phyloP scores from a whole-genome alignment of 2,113 vertebrate species.

The Hyperopisus bebe region DNA sequence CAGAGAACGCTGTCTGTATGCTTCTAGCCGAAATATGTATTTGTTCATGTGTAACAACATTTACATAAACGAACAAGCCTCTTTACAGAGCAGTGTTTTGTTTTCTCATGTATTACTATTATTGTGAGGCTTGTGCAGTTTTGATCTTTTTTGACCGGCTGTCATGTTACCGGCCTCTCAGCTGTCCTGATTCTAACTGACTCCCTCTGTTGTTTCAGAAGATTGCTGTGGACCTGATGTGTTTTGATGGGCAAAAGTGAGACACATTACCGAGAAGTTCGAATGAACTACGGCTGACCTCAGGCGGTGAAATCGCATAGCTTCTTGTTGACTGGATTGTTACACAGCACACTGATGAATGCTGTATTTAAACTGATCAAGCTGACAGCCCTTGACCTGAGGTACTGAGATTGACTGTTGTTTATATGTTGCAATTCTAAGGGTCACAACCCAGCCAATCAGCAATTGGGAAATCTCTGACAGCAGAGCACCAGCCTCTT shows the following conservation, averaged over 20 bases:
- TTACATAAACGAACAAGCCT: neutral
- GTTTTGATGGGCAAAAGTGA: neutral
- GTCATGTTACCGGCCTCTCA: neutral
- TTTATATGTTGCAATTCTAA: neutral
- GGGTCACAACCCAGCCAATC: neutral
- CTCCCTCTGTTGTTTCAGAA: slow-evolving; percentile 11
- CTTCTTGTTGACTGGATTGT: neutral
- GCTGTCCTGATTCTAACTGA: slow-evolving; percentile 20
- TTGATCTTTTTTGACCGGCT: neutral
- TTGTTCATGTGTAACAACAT: neutral
- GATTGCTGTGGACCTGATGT: slow-evolving; percentile 15
- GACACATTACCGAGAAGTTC: neutral
- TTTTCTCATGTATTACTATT: neutral
- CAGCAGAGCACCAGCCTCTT: neutral
- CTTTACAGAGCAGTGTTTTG: neutral
- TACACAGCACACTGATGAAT: neutral
- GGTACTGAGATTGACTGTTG: neutral
- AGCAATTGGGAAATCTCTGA: neutral
- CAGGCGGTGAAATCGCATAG: neutral
- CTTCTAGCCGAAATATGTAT: neutral
- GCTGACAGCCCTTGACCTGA: neutral
- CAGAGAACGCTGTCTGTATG: neutral
- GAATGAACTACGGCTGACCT: neutral
- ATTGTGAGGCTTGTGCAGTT: neutral
- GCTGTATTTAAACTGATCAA: neutral